Evolutionary conservation across 2,888 invertebrate genomes (phyloP).

Genomic region (Zootermopsis nevadensis): DNA sequence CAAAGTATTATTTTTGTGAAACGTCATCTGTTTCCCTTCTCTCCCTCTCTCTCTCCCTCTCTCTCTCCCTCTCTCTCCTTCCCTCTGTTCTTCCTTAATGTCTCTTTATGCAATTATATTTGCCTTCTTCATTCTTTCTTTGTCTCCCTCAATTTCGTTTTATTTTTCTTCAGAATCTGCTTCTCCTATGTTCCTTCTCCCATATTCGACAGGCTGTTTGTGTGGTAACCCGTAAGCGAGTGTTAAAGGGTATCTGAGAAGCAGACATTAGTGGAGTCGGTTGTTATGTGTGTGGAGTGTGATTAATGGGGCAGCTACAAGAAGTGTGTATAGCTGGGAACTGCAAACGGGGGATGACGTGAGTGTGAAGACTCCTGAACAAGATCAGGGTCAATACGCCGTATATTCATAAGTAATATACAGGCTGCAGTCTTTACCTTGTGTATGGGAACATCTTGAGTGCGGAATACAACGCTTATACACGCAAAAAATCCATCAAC

Average conservation of each 20-base stretch:
- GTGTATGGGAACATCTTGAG: constrained; percentile 12
- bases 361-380: not conserved
- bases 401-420: not conserved
- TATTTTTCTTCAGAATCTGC: too few species aligned
- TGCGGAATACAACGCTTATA: not conserved
- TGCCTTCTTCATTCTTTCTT: too few species aligned
- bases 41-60: too few species aligned
- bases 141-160: too few species aligned
- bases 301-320: constrained; percentile 10
- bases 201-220: not conserved
- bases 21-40: too few species aligned
- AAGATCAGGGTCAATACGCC: not conserved
- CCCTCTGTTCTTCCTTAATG: too few species aligned
- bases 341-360: not conserved
- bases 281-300: constrained; percentile 21
- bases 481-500: constrained; percentile 15
- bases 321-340: not conserved
- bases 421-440: not conserved
- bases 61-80: too few species aligned
- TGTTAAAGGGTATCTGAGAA: not conserved
- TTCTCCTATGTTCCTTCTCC: too few species aligned
- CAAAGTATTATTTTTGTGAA: too few species aligned
- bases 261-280: not conserved
- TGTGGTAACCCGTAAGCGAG: not conserved
- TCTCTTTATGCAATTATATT: too few species aligned